These are phyloP conservation scores for Pangasianodon hypophthalmus DNA, from an alignment of 2,113 vertebrate genomes.

Conservation along the genomic window DNA sequence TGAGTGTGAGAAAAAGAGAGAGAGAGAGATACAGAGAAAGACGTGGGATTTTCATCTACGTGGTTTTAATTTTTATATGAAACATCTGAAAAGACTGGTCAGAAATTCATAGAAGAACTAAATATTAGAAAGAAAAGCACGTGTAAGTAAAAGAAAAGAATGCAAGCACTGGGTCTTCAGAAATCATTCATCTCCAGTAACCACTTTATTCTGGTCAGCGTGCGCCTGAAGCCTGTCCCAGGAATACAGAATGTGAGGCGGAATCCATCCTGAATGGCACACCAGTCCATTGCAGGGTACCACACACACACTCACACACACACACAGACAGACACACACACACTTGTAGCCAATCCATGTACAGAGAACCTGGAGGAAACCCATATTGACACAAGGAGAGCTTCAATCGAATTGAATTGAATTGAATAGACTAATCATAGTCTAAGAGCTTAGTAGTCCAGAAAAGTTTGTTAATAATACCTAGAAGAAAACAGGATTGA, in stretches of 20 bases:
- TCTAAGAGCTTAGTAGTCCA: background rate
- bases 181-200: background rate
- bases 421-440: background rate
- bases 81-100: background rate
- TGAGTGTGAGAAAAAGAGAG: background rate
- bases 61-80: background rate
- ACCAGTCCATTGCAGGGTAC: background rate
- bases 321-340: background rate
- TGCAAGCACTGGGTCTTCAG: background rate
- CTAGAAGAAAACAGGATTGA: background rate
- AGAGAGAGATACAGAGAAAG: slow-evolving; percentile 7
- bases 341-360: background rate
- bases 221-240: too few species aligned
- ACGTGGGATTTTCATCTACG: background rate
- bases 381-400: background rate
- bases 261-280: background rate
- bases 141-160: background rate
- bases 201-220: too few species aligned
- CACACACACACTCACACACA: background rate
- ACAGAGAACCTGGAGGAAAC: background rate
- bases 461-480: background rate
- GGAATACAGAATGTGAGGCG: background rate
- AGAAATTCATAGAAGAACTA: background rate
- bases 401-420: background rate
- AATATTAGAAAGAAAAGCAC: background rate